Base-by-base conservation (phyloP, 2,888 invertebrate species). In the Agrochola circellaris region DNA sequence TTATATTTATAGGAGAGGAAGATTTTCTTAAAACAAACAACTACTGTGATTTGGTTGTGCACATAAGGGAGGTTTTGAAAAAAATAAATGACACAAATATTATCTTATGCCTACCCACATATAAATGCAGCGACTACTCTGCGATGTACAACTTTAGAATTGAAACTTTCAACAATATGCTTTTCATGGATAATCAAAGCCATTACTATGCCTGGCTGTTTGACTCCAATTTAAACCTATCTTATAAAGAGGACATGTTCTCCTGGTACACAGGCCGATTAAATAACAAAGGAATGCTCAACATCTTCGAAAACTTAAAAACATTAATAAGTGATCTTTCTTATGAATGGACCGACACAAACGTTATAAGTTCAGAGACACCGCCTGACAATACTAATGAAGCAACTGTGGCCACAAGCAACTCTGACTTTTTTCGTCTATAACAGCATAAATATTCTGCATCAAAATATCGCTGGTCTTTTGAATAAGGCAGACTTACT, bases 1-100 rank as follows among this genome's bases (percentile, higher is more conserved):
- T 38, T 30, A 48, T 66, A 66, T 48, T 66, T 48, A 66, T 66
- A 48, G 48, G 66, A 66, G 66, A 66, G 26, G 48, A 48, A 48
- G 48, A 48, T 48, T 48, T 48, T 48, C 5, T 15, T 48, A 48
- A 48, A 48, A 48, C 48, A 48, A 11, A 20, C 30, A 66, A 48
- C 66, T 66, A 48, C 48, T 48, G 20, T 48, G 20, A 66, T 23
- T 30, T 66, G 6, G 48, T 66, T 30, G 26, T 48, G 13, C 30
- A 66, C 0, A 56, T 62, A 62, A 38, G 62, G 6, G 11, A 62
- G 62, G 20, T 34, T 11, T 23, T 62, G 1, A 23, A 11, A 23
- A 64, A 64, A n/a, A 64, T 38, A 13, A 38, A 38, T 23, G 0
- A 38, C 62, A 34, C 23, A 6, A 34, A 64, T 64, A 38, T 64